These are phyloP conservation scores for Ia io DNA, from an alignment of 2,113 vertebrate species.

Conservation along the genomic window DNA sequence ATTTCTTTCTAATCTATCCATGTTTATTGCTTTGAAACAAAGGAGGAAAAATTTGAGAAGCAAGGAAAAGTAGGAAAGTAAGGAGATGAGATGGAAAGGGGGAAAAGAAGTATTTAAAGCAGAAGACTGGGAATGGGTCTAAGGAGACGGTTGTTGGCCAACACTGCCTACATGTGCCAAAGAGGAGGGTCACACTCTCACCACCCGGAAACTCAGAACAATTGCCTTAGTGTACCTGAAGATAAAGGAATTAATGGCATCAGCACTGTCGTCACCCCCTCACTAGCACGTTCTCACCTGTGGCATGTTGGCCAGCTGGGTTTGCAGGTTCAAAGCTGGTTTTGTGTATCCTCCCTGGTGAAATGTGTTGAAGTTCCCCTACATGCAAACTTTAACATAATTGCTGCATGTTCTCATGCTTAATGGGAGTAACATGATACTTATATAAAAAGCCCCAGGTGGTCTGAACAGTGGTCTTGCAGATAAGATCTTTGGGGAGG, in stretches of 20 bases:
- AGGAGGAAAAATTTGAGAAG: neutral
- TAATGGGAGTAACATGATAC: constrained; percentile 52
- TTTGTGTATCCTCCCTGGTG: constrained; percentile 45
- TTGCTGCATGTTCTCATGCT: constrained; percentile 7
- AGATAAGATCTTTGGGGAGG: neutral
- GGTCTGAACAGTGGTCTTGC: constrained; percentile 53
- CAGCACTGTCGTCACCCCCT: neutral
- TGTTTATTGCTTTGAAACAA: neutral
- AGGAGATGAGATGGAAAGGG: too few relatives aligned
- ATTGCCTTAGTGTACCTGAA: neutral
- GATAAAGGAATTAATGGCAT: neutral
- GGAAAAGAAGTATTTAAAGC: neutral
- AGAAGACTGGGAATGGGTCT: fast-evolving
- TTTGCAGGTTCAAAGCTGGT: constrained; percentile 59
- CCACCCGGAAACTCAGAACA: neutral
- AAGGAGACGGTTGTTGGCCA: neutral
- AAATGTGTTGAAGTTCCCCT: constrained; percentile 31
- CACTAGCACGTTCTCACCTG: constrained; percentile 43
- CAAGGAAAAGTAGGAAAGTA: neutral
- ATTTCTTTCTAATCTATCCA: neutral
- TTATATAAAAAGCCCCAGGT: neutral
- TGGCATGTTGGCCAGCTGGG: neutral
- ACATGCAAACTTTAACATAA: constrained; percentile 20
- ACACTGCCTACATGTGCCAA: neutral
- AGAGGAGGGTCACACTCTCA: neutral